Evolutionary conservation across 1,140 invertebrate species (phyloP).

Genomic region (Branchinecta lindahli): DNA sequence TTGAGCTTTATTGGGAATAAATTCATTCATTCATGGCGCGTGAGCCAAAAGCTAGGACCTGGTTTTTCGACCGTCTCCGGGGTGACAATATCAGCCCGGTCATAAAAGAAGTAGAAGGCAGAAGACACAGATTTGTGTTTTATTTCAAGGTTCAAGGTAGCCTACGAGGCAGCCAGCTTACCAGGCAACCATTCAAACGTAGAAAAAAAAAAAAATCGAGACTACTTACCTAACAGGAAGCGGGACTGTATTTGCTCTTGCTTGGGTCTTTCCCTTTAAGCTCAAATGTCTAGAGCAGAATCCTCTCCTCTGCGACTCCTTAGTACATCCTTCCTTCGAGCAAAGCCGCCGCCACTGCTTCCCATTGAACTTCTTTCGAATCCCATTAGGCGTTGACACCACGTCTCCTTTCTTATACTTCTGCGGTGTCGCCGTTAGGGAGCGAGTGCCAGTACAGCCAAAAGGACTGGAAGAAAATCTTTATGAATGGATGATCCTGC

Average conservation of each 20-base stretch:
- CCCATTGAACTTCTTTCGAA: constrained; percentile 97
- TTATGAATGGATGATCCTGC: too few species aligned
- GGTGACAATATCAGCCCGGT: too few species aligned
- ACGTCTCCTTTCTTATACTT: constrained; percentile 98
- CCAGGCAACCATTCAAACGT: not conserved
- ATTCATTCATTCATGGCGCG: too few species aligned
- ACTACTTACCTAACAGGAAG: constrained; percentile 4
- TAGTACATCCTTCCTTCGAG: constrained; percentile 86
- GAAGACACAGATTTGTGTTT: too few species aligned
- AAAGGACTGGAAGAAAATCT: constrained; percentile 25
- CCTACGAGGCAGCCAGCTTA: too few species aligned
- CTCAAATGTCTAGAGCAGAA: constrained; percentile 92
- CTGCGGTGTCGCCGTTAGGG: constrained; percentile 79
- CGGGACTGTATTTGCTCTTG: not conserved
- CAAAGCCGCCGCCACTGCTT: constrained; percentile 96
- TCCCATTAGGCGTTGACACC: constrained; percentile 85
- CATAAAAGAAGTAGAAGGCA: too few species aligned
- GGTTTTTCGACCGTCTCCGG: too few species aligned
- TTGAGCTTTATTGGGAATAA: too few species aligned
- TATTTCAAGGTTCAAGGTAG: too few species aligned
- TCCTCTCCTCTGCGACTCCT: constrained; percentile 90
- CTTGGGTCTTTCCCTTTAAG: constrained; percentile 49
- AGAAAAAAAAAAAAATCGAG: not conserved
- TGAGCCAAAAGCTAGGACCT: too few species aligned
- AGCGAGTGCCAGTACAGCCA: constrained; percentile 36